Base-by-base conservation (phyloP, 37 sponge, comb jelly and placozoan species). In the Ephydatia muelleri region DNA sequence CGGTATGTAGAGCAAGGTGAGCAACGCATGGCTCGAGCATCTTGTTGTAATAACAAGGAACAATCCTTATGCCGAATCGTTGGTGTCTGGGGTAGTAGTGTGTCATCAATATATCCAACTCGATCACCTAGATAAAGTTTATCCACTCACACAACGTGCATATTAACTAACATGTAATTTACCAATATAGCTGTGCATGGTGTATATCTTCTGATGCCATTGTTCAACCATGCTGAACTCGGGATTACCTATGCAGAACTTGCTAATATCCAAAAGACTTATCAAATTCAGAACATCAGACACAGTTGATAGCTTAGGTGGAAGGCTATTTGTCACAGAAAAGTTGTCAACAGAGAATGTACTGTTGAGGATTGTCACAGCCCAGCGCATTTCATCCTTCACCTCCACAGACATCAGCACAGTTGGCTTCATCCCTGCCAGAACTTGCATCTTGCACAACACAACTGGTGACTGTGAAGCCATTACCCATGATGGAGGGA, bases 221-320 rank as follows among this genome's bases (percentile, higher is more conserved):
- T 57, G 57, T 21, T 57, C 57, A 57, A 57, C 57, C 57, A 57
- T 57, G 57, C 57, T 57, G 57, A 57, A 57, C 57, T 57, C 57
- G 57, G 57, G 57, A 57, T 57, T 57, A 4, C 57, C 57, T 57
- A 57, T 57, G 57, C 57, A 57, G 16, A 57, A 57, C 14, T 57
- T 57, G 57, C 19, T 57, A 57, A 57, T 57, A 57, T 57, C 57
- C 57, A 57, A 57, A 57, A 57, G 57, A 57, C 57, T 57, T 57
- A 57, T 57, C 57, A 57, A 57, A 57, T 57, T 57, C 57, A 57
- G 57, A 57, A 57, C 57, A 57, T 57, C 57, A 57, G 57, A 57
- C 57, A 57, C 57, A 57, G 57, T 57, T 57, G 57, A 57, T 13
- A 57, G 57, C 57, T 57, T 57, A 57, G 57, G 57, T 57, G 57